Evolutionary conservation across 2,113 vertebrate genomes (phyloP).

Genomic region (Muscicapa adusta): DNA sequence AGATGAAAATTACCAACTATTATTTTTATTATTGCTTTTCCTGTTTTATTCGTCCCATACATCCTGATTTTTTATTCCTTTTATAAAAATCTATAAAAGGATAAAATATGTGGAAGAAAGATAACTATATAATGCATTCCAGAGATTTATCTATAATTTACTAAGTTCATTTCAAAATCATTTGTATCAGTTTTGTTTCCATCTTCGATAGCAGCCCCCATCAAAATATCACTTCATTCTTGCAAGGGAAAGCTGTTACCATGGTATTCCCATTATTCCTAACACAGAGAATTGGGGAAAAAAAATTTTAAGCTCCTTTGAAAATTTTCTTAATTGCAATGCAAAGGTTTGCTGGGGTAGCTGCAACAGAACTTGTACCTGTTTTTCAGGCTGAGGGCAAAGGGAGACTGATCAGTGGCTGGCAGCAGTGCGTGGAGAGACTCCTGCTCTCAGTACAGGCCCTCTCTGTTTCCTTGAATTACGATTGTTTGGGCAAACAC

Average conservation of each 20-base stretch:
- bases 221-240: slow-evolving; percentile 2
- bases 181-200: slow-evolving; percentile 20
- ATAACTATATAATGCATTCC: not conserved
- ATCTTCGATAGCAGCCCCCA: not conserved
- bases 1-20: not conserved
- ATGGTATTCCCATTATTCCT: slow-evolving; percentile 9
- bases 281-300: not conserved
- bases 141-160: not conserved
- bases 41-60: not conserved
- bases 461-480: slow-evolving; percentile 8
- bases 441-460: not conserved
- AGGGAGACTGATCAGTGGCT: not conserved
- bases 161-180: not conserved
- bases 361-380: not conserved
- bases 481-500: not conserved
- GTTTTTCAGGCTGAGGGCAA: not conserved
- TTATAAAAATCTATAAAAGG: not conserved
- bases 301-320: not conserved
- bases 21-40: not conserved
- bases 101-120: not conserved
- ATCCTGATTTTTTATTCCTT: not conserved
- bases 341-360: not conserved
- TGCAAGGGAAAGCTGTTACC: slow-evolving; percentile 23
- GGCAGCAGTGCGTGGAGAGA: not conserved
- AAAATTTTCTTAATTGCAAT: not conserved